These are phyloP conservation scores for Limnephilus lunatus DNA, from an alignment of 2,888 invertebrate species.

Conservation along the genomic window DNA sequence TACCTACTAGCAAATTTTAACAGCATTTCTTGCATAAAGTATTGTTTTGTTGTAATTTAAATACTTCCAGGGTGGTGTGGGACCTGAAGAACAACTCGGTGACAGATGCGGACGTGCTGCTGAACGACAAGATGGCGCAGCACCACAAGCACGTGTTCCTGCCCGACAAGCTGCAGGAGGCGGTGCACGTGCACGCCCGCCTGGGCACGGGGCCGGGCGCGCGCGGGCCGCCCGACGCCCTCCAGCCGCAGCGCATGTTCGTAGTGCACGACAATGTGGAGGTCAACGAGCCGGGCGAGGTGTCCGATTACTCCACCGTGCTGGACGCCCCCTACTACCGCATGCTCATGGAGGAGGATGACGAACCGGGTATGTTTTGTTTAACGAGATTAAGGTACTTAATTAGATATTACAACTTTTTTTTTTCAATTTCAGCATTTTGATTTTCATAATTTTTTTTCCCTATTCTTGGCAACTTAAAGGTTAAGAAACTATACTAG, in stretches of 20 bases:
- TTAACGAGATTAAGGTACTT: background rate
- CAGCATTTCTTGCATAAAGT: too few relatives aligned
- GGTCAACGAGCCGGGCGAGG: constrained; percentile 81
- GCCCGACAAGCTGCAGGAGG: constrained; percentile 84
- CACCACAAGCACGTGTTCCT: constrained; percentile 81
- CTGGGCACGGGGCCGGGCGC: constrained; percentile 70
- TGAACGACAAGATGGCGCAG: constrained; percentile 77
- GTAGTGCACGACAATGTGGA: constrained; percentile 86
- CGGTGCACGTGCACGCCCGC: constrained; percentile 79
- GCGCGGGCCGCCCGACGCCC: constrained; percentile 73
- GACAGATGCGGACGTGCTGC: constrained; percentile 74
- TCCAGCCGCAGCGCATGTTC: constrained; percentile 81
- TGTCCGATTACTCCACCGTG: constrained; percentile 78
- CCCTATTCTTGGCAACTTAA: too few relatives aligned
- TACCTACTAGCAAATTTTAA: too few relatives aligned
- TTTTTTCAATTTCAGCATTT: too few relatives aligned
- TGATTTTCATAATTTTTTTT: too few relatives aligned
- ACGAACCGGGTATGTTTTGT: constrained; percentile 71
- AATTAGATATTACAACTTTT: too few relatives aligned
- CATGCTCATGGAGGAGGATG: constrained; percentile 78
- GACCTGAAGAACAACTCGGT: constrained; percentile 75
- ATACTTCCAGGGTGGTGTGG: constrained; percentile 76
- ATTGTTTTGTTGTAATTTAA: too few relatives aligned
- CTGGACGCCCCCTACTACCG: constrained; percentile 81
- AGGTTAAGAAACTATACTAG: too few relatives aligned